Base-by-base conservation (phyloP, 53 echinoderm and acorn worm species). In the Luidia sarsii region DNA sequence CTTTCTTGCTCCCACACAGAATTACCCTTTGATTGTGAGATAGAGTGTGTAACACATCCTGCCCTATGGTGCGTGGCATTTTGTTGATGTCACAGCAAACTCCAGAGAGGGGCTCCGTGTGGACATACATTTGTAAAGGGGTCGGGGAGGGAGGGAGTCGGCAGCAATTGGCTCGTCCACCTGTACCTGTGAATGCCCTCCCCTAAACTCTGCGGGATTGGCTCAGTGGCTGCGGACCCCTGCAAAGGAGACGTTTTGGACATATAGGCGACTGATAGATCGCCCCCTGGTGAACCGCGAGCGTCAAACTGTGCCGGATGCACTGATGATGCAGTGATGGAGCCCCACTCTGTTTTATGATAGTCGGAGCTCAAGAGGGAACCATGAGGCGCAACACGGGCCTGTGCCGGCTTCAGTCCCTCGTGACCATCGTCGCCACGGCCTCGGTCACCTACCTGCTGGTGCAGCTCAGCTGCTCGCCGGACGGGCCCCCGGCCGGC, bases 381-480 rank as follows among this genome's bases (percentile, higher is more conserved):
- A n/a, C n/a, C n/a, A 48, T 72, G 41, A 29, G 21, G 6, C 43
- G 68, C 23, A 84, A 51, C 28, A 95, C 92, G 95, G 87, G 92
- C 21, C 79, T 85, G 20, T 80, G 85, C 18, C 85, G 75, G 80
- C 64, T 92, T 39, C 90, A 85, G 46, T 82, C 92, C 3, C 45
- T 95, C 32, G 24, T 90, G 64, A 95, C 95, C 1, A 86, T 92
- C 19, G 73, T 87, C 33, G 88, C 85, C 4, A 92, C 95, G 28
- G 95, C 92, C 14, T 85, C 73, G 23, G 59, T 95, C 28, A 95
- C 90, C 32, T 90, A 90, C 59, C 38, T 95, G 53, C 48, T 95
- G 36, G 57, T 92, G 56, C 90, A 90, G 19, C 68, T 89, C 28
- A 92, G 79, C 33, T 95, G 95, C 59, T 80, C 71, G 1, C 65